Evolutionary conservation across 2,888 invertebrate species (phyloP), one percentile per base, ranked within the genome.

Genomic region (Helleia helle): DNA sequence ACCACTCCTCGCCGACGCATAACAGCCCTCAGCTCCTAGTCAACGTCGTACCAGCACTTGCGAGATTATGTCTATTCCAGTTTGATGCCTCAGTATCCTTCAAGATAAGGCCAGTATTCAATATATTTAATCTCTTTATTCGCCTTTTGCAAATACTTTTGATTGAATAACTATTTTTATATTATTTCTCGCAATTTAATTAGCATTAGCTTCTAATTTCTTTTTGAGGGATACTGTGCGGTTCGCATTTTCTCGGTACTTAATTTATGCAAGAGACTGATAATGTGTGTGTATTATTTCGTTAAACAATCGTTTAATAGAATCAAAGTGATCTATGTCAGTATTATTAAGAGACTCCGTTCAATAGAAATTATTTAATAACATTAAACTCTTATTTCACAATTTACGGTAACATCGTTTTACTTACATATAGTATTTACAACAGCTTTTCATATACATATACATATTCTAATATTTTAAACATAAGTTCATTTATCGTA

Each of bases 371-470:
- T 80, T 80, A 81, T 83, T 80, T 83, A 83, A 83, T 84, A 84
- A 83, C 83, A 84, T 84, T 84, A 84, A 83, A 84, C 79, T 79
- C 74, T 83, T 80, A 81, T 80, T 83, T 83, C 81, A 84, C 81
- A 83, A 80, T 81, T 81, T 69, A 83, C 83, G 83, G 83, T 84
- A 84, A 84, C 83, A 83, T 84, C 71, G 83, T 84, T 84, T 83
- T 81, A 83, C 83, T 84, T 83, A 83, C 71, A 80, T 67, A 63
- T 75, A 83, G 75, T 83, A 83, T 83, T 81, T 83, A 83, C 83
- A 83, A 71, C 67, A 66, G 63, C 70, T 55, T 69, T 66, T 64
- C 65, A 76, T 76, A 77, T 71, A 75, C 75, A 76, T 71, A 71
- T 62, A 65, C 53, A 54, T 50, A 18, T 22, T 34, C 34, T 53